phyloP scores from a whole-genome alignment of 92 coral and sea anemone species.

The Ricordea florida region DNA sequence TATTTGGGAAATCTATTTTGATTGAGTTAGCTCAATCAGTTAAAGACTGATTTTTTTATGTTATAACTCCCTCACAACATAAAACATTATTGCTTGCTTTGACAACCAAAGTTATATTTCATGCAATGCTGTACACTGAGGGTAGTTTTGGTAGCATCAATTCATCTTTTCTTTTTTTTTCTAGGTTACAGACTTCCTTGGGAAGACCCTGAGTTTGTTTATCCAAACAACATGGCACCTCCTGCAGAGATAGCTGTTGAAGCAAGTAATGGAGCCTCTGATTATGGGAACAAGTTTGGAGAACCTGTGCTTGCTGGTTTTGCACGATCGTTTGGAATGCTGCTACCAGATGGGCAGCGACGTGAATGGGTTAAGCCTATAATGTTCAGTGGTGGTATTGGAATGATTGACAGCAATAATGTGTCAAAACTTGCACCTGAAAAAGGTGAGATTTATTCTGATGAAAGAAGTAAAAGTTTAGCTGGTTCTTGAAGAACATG shows the following conservation, averaged over 20 bases:
- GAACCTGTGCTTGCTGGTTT: conserved; percentile 98
- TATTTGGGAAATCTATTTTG: no score
- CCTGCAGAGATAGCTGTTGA: conserved; percentile 87
- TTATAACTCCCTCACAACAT: no score
- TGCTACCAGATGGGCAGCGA: conserved; percentile 74
- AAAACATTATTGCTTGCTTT: no score
- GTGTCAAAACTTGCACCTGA: conserved; percentile 71
- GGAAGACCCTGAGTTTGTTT: conserved; percentile 77
- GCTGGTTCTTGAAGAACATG: not conserved
- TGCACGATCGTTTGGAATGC: conserved; percentile 97
- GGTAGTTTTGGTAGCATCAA: no score
- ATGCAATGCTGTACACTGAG: no score
- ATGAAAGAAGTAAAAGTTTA: not conserved
- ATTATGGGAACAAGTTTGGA: conserved; percentile 98
- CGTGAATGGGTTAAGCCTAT: conserved; percentile 98
- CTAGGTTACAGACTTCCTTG: conserved; percentile 92
- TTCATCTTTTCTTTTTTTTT: not conserved
- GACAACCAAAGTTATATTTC: no score
- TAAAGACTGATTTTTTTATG: no score
- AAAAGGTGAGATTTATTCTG: conserved; percentile 67
- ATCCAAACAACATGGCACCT: conserved; percentile 93
- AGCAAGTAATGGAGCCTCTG: conserved; percentile 98
- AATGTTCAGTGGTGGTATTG: conserved; percentile 98
- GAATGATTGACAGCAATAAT: conserved; percentile 72
- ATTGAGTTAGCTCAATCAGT: no score